phyloP scores from a whole-genome alignment of 2,888 invertebrate species.

The Cerastis leucographa region DNA sequence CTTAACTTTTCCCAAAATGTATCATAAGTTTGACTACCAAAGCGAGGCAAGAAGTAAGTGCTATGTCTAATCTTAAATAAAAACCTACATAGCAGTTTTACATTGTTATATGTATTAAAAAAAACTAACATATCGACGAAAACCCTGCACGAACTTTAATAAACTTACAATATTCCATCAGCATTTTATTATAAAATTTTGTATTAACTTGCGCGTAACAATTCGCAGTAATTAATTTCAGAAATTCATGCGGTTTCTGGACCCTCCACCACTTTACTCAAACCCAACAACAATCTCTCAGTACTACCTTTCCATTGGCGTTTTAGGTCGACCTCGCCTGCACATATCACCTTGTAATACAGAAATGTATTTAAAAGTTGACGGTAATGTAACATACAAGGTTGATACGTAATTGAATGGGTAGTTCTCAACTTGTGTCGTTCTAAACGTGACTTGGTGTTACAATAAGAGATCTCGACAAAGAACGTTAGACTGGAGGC shows the following conservation, averaged over 20 bases:
- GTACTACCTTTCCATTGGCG: constrained; percentile 24
- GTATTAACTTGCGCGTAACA: constrained; percentile 37
- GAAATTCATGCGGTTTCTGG: constrained; percentile 50
- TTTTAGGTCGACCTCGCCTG: background rate
- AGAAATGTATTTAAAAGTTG: constrained; percentile 30
- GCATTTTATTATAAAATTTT: constrained; percentile 13
- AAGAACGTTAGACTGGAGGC: constrained; percentile 9
- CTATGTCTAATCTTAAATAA: background rate
- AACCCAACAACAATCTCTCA: background rate
- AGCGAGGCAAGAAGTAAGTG: background rate
- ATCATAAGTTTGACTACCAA: background rate
- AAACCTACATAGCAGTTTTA: background rate
- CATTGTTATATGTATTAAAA: background rate
- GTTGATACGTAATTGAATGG: constrained; percentile 8
- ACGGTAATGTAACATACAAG: background rate
- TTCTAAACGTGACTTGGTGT: constrained; percentile 55
- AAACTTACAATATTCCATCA: constrained; percentile 12
- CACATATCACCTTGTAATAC: background rate
- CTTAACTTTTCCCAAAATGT: background rate
- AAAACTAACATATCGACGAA: background rate
- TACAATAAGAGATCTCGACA: constrained; percentile 24
- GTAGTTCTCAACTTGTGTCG: constrained; percentile 18
- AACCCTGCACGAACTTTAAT: constrained; percentile 3
- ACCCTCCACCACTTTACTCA: constrained; percentile 13
- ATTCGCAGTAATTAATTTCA: constrained; percentile 49